Base-by-base conservation (phyloP, 92 coral and sea anemone genomes). In the Parazoanthus darwini region DNA sequence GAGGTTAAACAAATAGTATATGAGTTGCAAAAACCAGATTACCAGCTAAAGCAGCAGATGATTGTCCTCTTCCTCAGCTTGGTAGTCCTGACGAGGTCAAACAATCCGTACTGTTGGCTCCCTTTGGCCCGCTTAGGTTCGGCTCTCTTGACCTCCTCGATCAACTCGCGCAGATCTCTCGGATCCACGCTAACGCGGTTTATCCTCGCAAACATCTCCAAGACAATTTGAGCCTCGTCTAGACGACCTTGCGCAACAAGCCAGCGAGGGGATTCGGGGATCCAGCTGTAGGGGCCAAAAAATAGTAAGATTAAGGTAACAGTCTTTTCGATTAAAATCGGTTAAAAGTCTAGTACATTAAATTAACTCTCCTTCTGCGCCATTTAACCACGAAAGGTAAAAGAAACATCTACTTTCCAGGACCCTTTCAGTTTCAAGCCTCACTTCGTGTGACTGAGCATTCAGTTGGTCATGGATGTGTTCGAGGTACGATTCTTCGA, bases 181-280 rank as follows among this genome's bases (percentile, higher is more conserved):
- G 91, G 77, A 74, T 94, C 95, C 25, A 94, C 91, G 43, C 29
- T 67, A 20, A 86, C 93, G 5, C 89, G 37, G 83, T 91, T 94
- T 77, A 54, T 88, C 83, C 5, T 78, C 38, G 95, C 95, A 48
- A 93, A 94, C 43, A 79, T 94, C 84, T 88, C 50, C 25, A 94
- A 85, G 14, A 94, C 79, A 56, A 87, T 73, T 36, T 94, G 95
- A 68, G 94, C 98, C 59, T 94, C 98, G 74, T 94, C 98, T 10
- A 94, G 72, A 73, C 95, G 93, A 48, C 92, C 84, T 80, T 93
- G 84, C 16, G 98, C 95, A 56, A 94, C 80, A 25, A 94, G 85
- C 98, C 98, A 94, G 26, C 98, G 95, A 0, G 96, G 95, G 1
- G 98, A 93, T 76, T 94, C 98, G 6, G 98, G 98, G 48, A 94